Evolutionary conservation across 2,113 vertebrate genomes (phyloP).

Genomic region (Rhinoderma darwinii): DNA sequence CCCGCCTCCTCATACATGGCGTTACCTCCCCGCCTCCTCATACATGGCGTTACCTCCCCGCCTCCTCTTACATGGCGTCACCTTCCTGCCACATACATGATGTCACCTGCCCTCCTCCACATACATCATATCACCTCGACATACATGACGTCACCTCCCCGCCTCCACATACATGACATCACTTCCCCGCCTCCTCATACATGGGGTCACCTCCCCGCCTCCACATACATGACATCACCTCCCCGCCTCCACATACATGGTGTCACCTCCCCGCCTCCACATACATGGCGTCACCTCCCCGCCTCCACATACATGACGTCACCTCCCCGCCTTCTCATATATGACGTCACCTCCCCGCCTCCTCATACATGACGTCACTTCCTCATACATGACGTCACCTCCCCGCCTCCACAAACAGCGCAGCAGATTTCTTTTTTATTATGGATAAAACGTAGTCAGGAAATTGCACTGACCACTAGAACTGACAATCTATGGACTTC

Average conservation of each 20-base stretch:
- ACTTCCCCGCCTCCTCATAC: neutral
- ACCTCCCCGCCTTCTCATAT: neutral
- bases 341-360: neutral
- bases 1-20: neutral
- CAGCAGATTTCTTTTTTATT: too few relatives aligned
- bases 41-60: neutral
- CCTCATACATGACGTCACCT: neutral
- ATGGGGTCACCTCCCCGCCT: neutral
- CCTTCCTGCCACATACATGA: neutral
- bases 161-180: neutral
- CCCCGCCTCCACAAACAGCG: neutral
- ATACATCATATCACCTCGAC: neutral
- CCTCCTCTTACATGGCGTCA: neutral
- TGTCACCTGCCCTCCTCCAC: neutral
- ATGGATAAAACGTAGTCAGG: too few relatives aligned
- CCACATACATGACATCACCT: too few relatives aligned
- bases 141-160: neutral
- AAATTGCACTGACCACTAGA: too few relatives aligned
- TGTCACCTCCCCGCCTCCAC: neutral
- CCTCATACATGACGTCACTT: too few relatives aligned
- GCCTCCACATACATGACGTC: neutral
- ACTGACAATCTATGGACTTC: too few relatives aligned
- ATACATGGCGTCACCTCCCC: neutral
- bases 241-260: neutral
- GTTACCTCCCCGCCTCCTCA: neutral